These are phyloP conservation scores for Mamestra configurata DNA, from an alignment of 1,140 invertebrate genomes.

Conservation along the genomic window DNA sequence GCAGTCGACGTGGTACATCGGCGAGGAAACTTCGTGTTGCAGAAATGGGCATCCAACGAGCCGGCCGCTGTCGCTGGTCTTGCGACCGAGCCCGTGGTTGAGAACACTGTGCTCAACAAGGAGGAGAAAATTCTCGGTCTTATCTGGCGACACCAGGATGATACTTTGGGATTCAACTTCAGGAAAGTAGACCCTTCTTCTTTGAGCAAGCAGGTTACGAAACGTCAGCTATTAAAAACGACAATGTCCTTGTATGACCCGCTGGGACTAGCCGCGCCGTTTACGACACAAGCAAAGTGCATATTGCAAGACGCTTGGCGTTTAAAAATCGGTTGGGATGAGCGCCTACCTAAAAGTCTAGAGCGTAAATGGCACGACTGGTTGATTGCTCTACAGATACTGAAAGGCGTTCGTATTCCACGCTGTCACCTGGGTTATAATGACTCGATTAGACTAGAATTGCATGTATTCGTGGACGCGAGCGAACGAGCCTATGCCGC, in stretches of 20 bases:
- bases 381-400: neutral
- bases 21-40: neutral
- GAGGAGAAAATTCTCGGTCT: neutral
- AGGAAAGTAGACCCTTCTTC: neutral
- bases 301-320: neutral
- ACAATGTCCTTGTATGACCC: neutral
- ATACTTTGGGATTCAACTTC: neutral
- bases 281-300: neutral
- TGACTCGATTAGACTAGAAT: neutral
- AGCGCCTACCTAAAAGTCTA: neutral
- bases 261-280: neutral
- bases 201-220: neutral
- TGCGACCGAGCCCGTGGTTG: neutral
- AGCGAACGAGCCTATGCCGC: neutral
- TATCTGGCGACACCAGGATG: neutral
- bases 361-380: neutral
- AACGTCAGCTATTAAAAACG: neutral
- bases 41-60: neutral
- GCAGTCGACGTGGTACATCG: neutral
- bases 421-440: neutral
- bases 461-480: neutral
- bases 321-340: neutral
- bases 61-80: neutral
- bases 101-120: neutral
- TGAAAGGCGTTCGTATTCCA: neutral